Evolutionary conservation across 1,140 invertebrate species (phyloP).

Genomic region (Drosophila ogumai): DNA sequence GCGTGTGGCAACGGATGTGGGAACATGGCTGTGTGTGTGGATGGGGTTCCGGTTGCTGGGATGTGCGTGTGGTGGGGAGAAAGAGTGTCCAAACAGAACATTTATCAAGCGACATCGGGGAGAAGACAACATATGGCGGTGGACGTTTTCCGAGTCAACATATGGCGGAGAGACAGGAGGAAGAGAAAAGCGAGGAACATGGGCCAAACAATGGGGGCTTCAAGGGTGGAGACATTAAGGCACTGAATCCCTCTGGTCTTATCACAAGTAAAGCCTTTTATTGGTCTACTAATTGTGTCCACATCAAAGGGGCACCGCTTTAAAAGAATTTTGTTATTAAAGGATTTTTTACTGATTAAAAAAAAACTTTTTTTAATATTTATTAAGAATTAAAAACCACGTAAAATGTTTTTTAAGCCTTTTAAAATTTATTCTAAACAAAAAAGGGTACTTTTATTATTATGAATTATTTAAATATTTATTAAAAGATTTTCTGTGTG

Average conservation of each 20-base stretch:
- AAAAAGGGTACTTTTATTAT: too few relatives aligned
- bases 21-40: slow-evolving; percentile 6
- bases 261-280: neutral
- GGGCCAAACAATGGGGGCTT: neutral
- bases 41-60: slow-evolving; percentile 4
- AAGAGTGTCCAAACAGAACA: slow-evolving; percentile 34
- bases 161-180: slow-evolving; percentile 13
- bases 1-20: slow-evolving; percentile 65
- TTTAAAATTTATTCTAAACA: neutral
- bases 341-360: accelerated
- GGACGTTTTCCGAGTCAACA: slow-evolving; percentile 23
- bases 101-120: slow-evolving; percentile 72
- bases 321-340: neutral
- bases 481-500: neutral
- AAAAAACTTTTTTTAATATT: neutral
- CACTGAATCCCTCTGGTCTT: neutral
- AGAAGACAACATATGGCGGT: slow-evolving; percentile 50
- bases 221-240: neutral
- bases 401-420: too few relatives aligned
- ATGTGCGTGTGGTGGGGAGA: slow-evolving; percentile 4
- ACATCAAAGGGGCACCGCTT: neutral
- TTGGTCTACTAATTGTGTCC: slow-evolving; percentile 15
- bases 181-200: neutral
- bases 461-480: neutral
- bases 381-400: neutral